Conservation (phyloP, 2,797 vertebrate genomes). For the Myotis myotis region DNA sequence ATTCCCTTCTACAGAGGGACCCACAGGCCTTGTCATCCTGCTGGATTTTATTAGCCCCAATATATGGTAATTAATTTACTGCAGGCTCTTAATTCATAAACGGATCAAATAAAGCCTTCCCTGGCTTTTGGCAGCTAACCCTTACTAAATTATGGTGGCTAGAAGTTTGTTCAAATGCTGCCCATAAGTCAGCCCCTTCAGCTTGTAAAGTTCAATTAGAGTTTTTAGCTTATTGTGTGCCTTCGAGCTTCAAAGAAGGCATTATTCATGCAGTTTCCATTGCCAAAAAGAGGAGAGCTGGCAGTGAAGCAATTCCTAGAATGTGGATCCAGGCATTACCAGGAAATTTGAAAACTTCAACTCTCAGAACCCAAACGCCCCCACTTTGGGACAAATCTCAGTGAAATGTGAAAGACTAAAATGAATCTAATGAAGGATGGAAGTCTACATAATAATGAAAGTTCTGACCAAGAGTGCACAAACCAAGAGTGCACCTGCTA, state of each 20-base stretch:
- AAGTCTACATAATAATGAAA: constrained; percentile 3
- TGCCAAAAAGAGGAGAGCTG: constrained; percentile 76
- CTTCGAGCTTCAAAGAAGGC: constrained; percentile 81
- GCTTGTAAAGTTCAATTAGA: constrained; percentile 79
- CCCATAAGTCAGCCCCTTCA: constrained; percentile 76
- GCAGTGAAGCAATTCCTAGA: constrained; percentile 78
- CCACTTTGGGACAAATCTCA: neutral
- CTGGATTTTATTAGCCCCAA: constrained; percentile 72
- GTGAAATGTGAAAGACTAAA: neutral
- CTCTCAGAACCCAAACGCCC: constrained; percentile 1
- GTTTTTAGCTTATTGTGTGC: constrained; percentile 71
- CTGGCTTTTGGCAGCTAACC: constrained; percentile 73
- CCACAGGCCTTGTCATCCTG: constrained; percentile 67
- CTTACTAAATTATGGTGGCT: constrained; percentile 65
- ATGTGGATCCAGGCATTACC: constrained; percentile 73
- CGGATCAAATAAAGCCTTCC: constrained; percentile 77
- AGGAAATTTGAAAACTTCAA: constrained; percentile 49
- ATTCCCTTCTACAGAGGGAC: constrained; percentile 50
- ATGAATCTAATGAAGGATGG: constrained; percentile 1
- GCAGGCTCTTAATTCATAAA: constrained; percentile 77
- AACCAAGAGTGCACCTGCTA: neutral
- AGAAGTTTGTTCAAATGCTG: constrained; percentile 80
- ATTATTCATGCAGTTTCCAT: constrained; percentile 81
- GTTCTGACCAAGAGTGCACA: neutral
- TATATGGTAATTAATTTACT: constrained; percentile 79